Percentiles rank a stretch among this genome's conserved stretches.
These are phyloP conservation scores for Drosophila fuyamai DNA, from an alignment of 1,140 invertebrate species.

Conservation along the genomic window DNA sequence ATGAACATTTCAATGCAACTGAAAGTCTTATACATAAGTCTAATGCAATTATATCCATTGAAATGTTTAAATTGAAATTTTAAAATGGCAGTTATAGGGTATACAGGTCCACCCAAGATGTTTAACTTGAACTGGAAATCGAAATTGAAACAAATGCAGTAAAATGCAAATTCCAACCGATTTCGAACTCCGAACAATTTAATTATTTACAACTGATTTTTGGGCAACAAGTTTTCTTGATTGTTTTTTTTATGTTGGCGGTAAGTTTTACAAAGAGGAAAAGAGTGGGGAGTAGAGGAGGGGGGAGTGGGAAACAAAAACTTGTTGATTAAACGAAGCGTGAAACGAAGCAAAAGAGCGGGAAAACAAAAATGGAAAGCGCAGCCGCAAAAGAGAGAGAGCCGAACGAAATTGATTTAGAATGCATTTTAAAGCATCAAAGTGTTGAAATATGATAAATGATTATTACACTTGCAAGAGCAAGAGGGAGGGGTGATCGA, in stretches of 20 bases:
- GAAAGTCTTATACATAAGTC: too few relatives aligned
- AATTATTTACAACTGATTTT: conserved; percentile 57
- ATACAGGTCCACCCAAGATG: conserved; percentile 4
- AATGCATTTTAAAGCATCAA: conserved; percentile 83
- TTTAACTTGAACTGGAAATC: conserved; percentile 17
- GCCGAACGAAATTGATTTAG: conserved; percentile 78
- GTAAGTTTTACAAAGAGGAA: conserved; percentile 26
- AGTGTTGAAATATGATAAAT: conserved; percentile 83
- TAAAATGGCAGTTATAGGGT: background rate
- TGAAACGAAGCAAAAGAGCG: conserved; percentile 53
- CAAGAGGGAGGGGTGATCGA: background rate
- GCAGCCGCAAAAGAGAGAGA: conserved; percentile 42
- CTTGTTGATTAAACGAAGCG: conserved; percentile 67
- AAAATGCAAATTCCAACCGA: conserved; percentile 32
- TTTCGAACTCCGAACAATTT: conserved; percentile 28
- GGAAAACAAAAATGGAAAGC: conserved; percentile 46
- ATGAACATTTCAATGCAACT: too few relatives aligned
- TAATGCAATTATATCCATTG: too few relatives aligned
- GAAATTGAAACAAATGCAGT: conserved; percentile 16
- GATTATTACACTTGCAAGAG: conserved; percentile 54
- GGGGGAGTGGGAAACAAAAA: conserved; percentile 42
- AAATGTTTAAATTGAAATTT: too few relatives aligned
- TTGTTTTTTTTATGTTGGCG: conserved; percentile 18
- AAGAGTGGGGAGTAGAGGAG: background rate
- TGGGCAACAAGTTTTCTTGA: conserved; percentile 19